phyloP scores from a whole-genome alignment of 1,140 invertebrate species.

The Polypedilum vanderplanki region DNA sequence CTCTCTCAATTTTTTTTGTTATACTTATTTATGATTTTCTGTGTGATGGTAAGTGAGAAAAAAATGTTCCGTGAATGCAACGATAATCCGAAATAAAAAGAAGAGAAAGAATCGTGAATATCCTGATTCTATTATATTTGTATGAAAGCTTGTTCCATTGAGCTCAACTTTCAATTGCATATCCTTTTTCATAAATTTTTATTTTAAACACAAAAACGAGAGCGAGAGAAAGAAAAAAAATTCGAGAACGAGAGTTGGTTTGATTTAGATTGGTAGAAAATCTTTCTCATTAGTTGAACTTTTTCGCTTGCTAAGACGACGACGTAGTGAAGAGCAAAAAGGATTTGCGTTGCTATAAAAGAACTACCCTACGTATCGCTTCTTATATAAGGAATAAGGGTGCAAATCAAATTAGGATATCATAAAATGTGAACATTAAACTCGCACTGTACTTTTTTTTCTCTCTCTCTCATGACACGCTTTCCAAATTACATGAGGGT shows the following conservation, averaged over 20 bases:
- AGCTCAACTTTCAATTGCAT: constrained; percentile 26
- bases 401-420: constrained; percentile 18
- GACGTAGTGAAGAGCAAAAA: neutral
- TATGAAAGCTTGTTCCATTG: constrained; percentile 21
- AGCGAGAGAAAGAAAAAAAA: no score
- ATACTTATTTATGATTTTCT: no score
- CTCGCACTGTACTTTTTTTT: neutral
- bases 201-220: no score
- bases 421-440: neutral
- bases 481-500: neutral
- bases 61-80: neutral
- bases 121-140: neutral
- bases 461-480: neutral
- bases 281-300: no score
- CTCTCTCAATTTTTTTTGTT: neutral
- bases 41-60: no score
- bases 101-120: neutral
- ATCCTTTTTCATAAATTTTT: constrained; percentile 2
- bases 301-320: no score
- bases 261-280: no score
- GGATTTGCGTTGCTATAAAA: neutral
- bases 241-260: no score
- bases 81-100: neutral
- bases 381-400: constrained; percentile 6
- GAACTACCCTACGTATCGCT: constrained; percentile 16